Base-by-base conservation (phyloP, 2,797 vertebrate species). In the Netta rufina region DNA sequence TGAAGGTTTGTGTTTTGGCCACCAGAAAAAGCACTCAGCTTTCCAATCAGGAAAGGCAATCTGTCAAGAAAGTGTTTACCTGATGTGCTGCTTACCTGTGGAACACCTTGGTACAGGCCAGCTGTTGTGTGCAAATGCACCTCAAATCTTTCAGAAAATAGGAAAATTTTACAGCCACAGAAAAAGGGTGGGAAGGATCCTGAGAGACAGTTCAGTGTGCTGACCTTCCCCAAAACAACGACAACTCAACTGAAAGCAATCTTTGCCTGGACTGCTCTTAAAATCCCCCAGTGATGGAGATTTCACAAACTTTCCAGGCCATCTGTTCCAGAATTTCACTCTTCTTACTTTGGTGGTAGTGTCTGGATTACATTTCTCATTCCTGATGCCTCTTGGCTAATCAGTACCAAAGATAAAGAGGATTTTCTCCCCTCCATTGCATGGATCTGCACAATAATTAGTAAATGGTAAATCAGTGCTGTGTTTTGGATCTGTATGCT, bases 301-400 rank as follows among this genome's bases (percentile, higher is more conserved):
- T 64, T 87, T 87, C 89, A 84, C 51, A 81, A 90, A 91, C 87
- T 91, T 94, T 90, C 73, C 66, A 84, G 88, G 36, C 70, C 72
- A 75, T 75, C 87, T 94, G 73, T 56, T 89, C 62, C 56, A 81
- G 75, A 92, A 89, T 80, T 91, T 89, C 56, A 47, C 41, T 69
- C 19, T 69, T 87, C 33, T 87, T 87, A 45, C 41, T 77, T 92
- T 89, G 32, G 8, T 83, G 49, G 8, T 54, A 61, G 57, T 71
- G 51, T 80, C 49, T 92, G 75, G 25, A 61, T 87, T 89, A 18
- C 28, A n/a, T 91, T 89, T 94, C 45, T 83, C 53, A 60, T 87
- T 94, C 45, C 28, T 91, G 11, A 13, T 71, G 75, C 54, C 32
- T 83, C 32, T 79, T 90, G 54, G 45, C 61, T 83, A 41, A 82